phyloP scores from a whole-genome alignment of 2,888 invertebrate species.

The Lordiphosa andalusiaca region DNA sequence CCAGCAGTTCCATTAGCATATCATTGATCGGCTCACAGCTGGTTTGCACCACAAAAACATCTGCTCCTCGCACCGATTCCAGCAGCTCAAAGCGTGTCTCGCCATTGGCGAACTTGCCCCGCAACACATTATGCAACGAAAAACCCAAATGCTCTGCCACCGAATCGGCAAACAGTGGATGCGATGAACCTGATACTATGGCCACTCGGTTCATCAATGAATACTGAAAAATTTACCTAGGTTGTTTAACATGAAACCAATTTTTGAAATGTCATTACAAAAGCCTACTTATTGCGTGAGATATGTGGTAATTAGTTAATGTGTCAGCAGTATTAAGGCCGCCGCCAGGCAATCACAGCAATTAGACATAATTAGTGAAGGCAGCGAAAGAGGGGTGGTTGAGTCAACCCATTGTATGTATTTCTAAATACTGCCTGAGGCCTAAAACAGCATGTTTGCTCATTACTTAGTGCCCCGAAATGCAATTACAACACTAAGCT shows the following conservation, averaged over 20 bases:
- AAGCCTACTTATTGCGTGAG: conserved; percentile 8
- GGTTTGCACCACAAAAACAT: conserved; percentile 24
- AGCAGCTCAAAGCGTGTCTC: conserved; percentile 19
- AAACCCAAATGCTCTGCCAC: conserved; percentile 11
- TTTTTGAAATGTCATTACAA: not conserved
- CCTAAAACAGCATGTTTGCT: conserved; percentile 29
- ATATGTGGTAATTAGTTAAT: conserved; percentile 47
- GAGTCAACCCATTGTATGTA: conserved; percentile 26
- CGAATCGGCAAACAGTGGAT: not conserved
- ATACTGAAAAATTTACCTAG: not conserved
- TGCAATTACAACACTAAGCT: not conserved
- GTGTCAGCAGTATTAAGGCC: conserved; percentile 21
- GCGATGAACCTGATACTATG: conserved; percentile 14
- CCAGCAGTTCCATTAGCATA: conserved; percentile 23
- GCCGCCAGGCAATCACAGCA: conserved; percentile 30
- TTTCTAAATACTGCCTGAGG: conserved; percentile 27
- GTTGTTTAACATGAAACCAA: not conserved
- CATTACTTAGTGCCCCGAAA: conserved; percentile 20
- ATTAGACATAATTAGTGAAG: conserved; percentile 56
- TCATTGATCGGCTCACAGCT: conserved; percentile 16
- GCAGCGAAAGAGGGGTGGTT: conserved; percentile 11
- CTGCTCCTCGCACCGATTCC: conserved; percentile 14
- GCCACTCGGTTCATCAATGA: conserved; percentile 5
- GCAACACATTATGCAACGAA: not conserved
- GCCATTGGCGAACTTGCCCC: conserved; percentile 18